A percentile compares a stretch with the other conserved stretches of the same genome.
phyloP scores from a whole-genome alignment of 2,888 invertebrate species.

The Heliconius cydno region DNA sequence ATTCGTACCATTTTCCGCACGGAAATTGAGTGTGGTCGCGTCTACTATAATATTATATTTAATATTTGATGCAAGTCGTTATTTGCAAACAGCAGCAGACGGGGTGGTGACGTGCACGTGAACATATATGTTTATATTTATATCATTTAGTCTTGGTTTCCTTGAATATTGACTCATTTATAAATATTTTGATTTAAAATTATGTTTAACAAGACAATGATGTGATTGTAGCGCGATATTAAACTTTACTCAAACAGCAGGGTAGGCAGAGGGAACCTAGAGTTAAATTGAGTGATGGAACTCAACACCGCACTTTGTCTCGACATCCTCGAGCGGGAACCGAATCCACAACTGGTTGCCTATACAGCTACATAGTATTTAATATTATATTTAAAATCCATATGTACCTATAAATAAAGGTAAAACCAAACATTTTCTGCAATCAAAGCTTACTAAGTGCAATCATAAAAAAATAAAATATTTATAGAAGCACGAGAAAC shows the following conservation, averaged over 20 bases:
- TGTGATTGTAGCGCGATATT: neutral
- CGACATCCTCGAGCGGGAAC: too few species aligned
- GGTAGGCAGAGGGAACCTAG: too few species aligned
- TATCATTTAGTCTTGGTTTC: neutral
- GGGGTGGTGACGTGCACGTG: conserved; percentile 38
- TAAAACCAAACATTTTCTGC: too few species aligned
- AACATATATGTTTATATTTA: conserved; percentile 31
- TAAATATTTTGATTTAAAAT: neutral
- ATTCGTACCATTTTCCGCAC: conserved; percentile 49
- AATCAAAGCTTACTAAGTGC: neutral
- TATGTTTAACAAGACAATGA: neutral
- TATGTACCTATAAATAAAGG: neutral
- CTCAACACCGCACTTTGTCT: too few species aligned
- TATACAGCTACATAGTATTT: too few species aligned
- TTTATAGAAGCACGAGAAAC: neutral
- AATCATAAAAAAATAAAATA: neutral
- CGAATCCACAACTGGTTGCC: too few species aligned
- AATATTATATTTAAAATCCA: neutral
- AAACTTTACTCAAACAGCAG: too few species aligned
- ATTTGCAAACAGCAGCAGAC: conserved; percentile 24
- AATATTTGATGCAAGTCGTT: conserved; percentile 45
- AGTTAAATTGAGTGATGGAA: too few species aligned
- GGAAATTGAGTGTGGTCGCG: conserved; percentile 57
- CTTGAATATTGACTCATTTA: conserved; percentile 2
- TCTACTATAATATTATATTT: conserved; percentile 47